Conservation (phyloP, 2,797 vertebrate species). For the Telmatherina bonti region DNA sequence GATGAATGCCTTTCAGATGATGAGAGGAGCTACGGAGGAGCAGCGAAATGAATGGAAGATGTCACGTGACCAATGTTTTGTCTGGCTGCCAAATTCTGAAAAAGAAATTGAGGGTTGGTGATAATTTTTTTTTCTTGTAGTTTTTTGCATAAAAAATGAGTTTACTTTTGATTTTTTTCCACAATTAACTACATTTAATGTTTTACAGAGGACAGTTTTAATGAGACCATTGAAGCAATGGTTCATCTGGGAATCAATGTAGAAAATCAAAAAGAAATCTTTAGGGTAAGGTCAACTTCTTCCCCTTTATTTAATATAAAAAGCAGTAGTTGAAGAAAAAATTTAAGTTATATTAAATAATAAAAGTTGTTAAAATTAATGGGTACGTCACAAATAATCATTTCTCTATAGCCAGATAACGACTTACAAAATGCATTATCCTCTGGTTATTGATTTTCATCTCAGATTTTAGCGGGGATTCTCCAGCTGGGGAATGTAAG, state of each 20-base stretch:
- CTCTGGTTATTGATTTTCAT: conserved; percentile 1
- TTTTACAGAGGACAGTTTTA: conserved; percentile 91
- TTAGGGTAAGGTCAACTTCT: conserved; percentile 84
- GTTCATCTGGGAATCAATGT: conserved; percentile 88
- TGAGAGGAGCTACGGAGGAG: conserved; percentile 88
- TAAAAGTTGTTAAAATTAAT: too few species aligned
- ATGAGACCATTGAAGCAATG: conserved; percentile 92
- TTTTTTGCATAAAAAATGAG: too few species aligned
- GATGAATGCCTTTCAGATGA: conserved; percentile 83
- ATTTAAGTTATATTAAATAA: too few species aligned
- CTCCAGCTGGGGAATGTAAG: conserved; percentile 91
- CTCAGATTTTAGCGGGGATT: conserved; percentile 90
- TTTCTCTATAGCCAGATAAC: neutral
- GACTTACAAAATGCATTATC: neutral
- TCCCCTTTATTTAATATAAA: neutral
- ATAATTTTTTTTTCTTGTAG: too few species aligned
- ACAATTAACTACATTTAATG: conserved; percentile 3
- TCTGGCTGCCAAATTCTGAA: conserved; percentile 92
- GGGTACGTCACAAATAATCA: neutral
- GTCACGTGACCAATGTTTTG: conserved; percentile 79
- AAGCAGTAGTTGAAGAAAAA: neutral
- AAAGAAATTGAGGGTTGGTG: conserved; percentile 88
- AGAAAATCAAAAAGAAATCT: conserved; percentile 87
- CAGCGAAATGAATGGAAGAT: conserved; percentile 92
- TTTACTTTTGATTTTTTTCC: too few species aligned